These are phyloP conservation scores for Prietella phreatophila DNA, from an alignment of 2,113 vertebrate species.

Conservation along the genomic window DNA sequence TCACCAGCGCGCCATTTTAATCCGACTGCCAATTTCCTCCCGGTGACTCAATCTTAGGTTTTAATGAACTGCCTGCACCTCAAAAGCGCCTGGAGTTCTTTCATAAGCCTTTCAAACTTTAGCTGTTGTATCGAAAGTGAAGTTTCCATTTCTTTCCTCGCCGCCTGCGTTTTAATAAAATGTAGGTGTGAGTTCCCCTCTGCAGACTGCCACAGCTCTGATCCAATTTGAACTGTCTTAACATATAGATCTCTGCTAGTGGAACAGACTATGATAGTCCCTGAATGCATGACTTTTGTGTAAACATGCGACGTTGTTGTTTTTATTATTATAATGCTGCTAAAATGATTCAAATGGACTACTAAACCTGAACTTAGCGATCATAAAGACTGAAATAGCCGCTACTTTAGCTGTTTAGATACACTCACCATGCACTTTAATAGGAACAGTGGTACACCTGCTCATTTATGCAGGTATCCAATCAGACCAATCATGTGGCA, in stretches of 20 bases:
- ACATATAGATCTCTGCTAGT: not conserved
- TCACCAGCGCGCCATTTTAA: constrained; percentile 47
- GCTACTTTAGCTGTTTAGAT: not conserved
- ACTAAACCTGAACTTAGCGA: not conserved
- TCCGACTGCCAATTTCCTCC: constrained; percentile 54
- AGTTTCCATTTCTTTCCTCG: constrained; percentile 29
- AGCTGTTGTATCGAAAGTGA: constrained; percentile 33
- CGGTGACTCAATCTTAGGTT: constrained; percentile 44
- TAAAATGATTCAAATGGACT: not conserved
- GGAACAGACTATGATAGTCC: not conserved
- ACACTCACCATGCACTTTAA: not conserved
- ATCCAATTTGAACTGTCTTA: not conserved
- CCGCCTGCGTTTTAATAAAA: constrained; percentile 17
- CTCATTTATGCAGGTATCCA: not conserved
- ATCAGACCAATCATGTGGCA: not conserved
- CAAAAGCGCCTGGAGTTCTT: constrained; percentile 39
- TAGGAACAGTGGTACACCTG: not conserved
- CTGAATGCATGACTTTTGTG: not conserved
- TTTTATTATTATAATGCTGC: not conserved
- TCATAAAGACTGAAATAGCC: not conserved
- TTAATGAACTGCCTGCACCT: constrained; percentile 51
- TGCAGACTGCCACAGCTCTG: not conserved
- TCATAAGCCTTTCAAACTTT: constrained; percentile 47
- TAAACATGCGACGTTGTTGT: not conserved
- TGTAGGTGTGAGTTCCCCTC: not conserved